phyloP scores from a whole-genome alignment of 1,140 invertebrate species.

The Helicoverpa armigera region DNA sequence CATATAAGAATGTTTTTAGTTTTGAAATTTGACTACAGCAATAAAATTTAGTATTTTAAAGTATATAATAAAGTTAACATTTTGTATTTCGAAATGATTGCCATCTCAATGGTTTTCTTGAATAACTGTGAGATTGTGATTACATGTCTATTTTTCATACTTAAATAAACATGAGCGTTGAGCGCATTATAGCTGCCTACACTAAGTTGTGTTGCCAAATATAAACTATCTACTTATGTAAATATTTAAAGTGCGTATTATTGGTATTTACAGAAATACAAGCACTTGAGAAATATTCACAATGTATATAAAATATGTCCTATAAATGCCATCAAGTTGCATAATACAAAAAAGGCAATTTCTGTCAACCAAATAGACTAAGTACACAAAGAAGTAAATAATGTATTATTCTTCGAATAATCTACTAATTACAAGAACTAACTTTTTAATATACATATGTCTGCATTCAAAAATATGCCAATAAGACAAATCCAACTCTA shows the following conservation, averaged over 20 bases:
- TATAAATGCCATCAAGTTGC: not conserved
- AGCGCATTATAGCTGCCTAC: not conserved
- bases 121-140: not conserved
- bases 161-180: constrained; percentile 25
- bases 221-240: not conserved
- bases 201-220: not conserved
- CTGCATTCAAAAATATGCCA: too few relatives aligned
- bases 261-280: not conserved
- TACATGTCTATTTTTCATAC: constrained; percentile 20
- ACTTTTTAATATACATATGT: too few relatives aligned
- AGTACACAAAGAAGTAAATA: too few relatives aligned
- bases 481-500: too few relatives aligned
- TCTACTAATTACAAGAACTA: too few relatives aligned
- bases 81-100: constrained; percentile 11
- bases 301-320: not conserved
- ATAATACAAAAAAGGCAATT: too few relatives aligned
- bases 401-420: too few relatives aligned
- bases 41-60: too few relatives aligned
- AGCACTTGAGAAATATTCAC: not conserved
- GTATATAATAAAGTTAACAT: not conserved
- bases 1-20: too few relatives aligned
- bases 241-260: not conserved
- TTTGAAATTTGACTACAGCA: too few relatives aligned
- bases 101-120: not conserved
- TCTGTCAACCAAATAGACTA: too few relatives aligned